A percentile compares a stretch with the other conserved stretches of the same genome.
phyloP scores from a whole-genome alignment of 2,888 invertebrate genomes.

The Galeopsomyia nigrocyanea region DNA sequence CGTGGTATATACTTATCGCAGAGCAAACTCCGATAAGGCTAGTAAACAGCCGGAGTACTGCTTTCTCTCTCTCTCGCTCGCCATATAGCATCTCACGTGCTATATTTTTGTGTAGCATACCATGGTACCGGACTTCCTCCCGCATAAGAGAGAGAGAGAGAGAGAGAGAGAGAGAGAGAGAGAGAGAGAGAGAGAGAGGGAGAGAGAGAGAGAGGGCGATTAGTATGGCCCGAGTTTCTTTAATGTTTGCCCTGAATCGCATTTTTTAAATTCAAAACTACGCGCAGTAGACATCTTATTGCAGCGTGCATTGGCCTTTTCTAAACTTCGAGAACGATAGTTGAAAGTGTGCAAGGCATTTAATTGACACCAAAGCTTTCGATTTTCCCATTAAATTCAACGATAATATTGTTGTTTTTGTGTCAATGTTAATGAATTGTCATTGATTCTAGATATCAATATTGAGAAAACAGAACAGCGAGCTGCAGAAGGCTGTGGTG shows the following conservation, averaged over 20 bases:
- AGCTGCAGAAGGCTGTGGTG: conserved; percentile 62
- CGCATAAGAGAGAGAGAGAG: neutral
- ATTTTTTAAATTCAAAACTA: conserved; percentile 23
- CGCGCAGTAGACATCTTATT: no score
- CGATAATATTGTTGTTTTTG: neutral
- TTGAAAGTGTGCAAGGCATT: no score
- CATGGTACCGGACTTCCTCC: conserved; percentile 19
- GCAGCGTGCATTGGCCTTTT: no score
- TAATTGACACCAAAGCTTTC: no score
- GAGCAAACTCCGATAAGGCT: conserved; percentile 67
- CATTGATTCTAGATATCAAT: conserved; percentile 60
- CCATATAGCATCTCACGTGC: neutral
- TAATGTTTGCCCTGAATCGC: conserved; percentile 29
- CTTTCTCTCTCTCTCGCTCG: neutral
- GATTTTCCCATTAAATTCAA: neutral
- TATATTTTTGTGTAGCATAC: neutral
- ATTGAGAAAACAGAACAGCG: conserved; percentile 63
- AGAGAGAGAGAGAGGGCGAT: neutral
- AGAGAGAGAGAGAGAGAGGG: no score
- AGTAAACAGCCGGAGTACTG: conserved; percentile 61
- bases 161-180: no score
- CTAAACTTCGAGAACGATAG: no score
- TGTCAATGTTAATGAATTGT: neutral
- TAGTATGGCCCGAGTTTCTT: neutral
- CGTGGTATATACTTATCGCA: conserved; percentile 59